Evolutionary conservation across 2,888 invertebrate genomes (phyloP).

Genomic region (Aphrophora alni): DNA sequence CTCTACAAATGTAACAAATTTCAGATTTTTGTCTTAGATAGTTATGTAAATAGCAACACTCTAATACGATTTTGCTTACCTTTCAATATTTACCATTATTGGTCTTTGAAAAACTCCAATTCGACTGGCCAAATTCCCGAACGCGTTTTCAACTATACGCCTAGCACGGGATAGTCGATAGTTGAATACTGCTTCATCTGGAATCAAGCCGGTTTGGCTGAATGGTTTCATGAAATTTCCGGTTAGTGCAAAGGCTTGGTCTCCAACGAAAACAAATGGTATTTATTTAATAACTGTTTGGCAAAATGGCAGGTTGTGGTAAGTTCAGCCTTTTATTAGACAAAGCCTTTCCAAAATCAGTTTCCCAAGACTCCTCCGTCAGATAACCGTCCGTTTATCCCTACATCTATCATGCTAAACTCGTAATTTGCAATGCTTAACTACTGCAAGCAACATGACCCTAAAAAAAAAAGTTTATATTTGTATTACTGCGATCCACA

Average conservation of each 20-base stretch:
- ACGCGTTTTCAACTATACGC: no score
- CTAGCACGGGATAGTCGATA: no score
- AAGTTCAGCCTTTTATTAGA: no score
- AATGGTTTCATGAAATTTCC: no score
- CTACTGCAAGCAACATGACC: slow-evolving; percentile 47
- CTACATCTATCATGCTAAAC: slow-evolving; percentile 48
- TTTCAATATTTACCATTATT: slow-evolving; percentile 44
- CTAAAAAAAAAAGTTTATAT: background rate
- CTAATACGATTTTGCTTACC: slow-evolving; percentile 43
- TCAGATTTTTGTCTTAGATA: no score
- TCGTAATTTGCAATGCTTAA: slow-evolving; percentile 46
- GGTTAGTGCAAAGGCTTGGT: no score
- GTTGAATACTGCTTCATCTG: no score
- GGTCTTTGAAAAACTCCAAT: slow-evolving; percentile 45
- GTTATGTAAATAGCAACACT: slow-evolving; percentile 46
- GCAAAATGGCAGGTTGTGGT: no score
- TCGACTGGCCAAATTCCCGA: slow-evolving; percentile 40
- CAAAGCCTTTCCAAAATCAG: no score
- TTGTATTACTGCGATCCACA: background rate
- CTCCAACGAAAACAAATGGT: slow-evolving; percentile 48
- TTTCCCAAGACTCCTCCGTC: slow-evolving; percentile 45
- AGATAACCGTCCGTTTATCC: slow-evolving; percentile 48
- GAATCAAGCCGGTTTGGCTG: no score
- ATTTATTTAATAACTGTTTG: slow-evolving; percentile 33
- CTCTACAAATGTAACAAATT: no score